Evolutionary conservation across 2,888 invertebrate species (phyloP), one percentile per base, ranked within the genome.

Genomic region (Pristionchus japonicus): DNA sequence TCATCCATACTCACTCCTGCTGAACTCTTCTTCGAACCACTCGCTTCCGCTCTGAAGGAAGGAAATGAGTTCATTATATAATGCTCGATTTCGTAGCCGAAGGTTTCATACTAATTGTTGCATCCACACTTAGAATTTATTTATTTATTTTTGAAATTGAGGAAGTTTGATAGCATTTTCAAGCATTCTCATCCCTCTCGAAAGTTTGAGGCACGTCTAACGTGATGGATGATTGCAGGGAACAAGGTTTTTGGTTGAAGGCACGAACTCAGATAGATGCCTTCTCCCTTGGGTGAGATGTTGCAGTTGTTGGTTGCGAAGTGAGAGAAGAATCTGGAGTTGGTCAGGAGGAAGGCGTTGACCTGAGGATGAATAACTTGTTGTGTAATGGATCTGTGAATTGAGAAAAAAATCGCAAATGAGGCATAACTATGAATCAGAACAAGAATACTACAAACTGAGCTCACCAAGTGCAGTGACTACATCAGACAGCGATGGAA

Each of bases 1-100:
- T 77, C 77, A 31, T 77, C 87, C 57, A 80, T 64, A 57, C 80
- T 87, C 57, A 57, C 61, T 40, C 87, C 86, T 23, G 74, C 80
- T 34, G 52, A 52, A 40, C 80, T 77, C 80, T 87, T 87, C 87
- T 87, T 87, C 80, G 87, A 87, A 7, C 37, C 74, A 13, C 40
- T 52, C 40, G 37, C 27, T 31, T 47, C 86, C 4, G 6, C 70
- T 52, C 74, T 74, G 74, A 52, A 47, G 34, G 9, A 61, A 9
- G 1, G n/a, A 23, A 52, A 27, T 74, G 27, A 1, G 27, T 13
- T 27, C 9, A 3, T 7, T 13, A 27, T 11, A 64, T 64, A 34
- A 31, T 64, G n/a, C 11, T 64, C 3, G 57, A 70, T 70, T 17
- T 70, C 23, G 31, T n/a, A n/a, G n/a, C n/a, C n/a, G n/a, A n/a